These are phyloP conservation scores for Heliconius eleuchia DNA, from an alignment of 1,140 invertebrate genomes.

Conservation along the genomic window DNA sequence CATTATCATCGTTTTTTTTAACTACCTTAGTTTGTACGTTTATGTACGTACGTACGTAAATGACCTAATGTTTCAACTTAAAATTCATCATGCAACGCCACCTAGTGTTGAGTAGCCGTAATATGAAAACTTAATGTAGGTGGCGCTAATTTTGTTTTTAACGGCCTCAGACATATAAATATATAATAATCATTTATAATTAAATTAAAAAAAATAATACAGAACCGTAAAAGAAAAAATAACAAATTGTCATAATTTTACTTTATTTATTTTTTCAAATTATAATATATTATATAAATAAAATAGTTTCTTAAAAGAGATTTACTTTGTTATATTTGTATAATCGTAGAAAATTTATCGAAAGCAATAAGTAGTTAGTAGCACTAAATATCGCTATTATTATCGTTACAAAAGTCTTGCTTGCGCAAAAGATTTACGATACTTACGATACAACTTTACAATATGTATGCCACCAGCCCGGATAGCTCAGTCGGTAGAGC, in stretches of 20 bases:
- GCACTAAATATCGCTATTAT: too few species aligned
- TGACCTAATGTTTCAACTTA: neutral
- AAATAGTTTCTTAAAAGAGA: neutral
- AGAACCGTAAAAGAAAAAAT: neutral
- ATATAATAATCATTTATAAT: neutral
- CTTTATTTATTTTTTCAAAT: neutral
- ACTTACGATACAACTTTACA: slow-evolving; percentile 36
- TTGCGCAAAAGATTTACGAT: neutral
- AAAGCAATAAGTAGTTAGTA: too few species aligned
- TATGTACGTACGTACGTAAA: too few species aligned
- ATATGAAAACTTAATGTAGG: slow-evolving; percentile 22
- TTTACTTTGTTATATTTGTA: neutral
- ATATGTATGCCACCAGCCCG: slow-evolving; percentile 75
- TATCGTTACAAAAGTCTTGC: neutral
- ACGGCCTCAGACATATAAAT: neutral
- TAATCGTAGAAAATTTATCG: neutral
- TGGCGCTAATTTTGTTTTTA: slow-evolving; percentile 29
- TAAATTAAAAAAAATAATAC: neutral
- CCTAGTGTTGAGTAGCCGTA: slow-evolving; percentile 53
- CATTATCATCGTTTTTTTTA: neutral
- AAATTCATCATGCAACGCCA: slow-evolving; percentile 41
- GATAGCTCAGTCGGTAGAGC: slow-evolving; percentile 83
- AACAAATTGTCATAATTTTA: neutral
- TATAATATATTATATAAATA: neutral
- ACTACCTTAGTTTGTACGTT: neutral